These are phyloP conservation scores for Phymanthus crucifer DNA, from an alignment of 92 coral and sea anemone species.

Conservation along the genomic window DNA sequence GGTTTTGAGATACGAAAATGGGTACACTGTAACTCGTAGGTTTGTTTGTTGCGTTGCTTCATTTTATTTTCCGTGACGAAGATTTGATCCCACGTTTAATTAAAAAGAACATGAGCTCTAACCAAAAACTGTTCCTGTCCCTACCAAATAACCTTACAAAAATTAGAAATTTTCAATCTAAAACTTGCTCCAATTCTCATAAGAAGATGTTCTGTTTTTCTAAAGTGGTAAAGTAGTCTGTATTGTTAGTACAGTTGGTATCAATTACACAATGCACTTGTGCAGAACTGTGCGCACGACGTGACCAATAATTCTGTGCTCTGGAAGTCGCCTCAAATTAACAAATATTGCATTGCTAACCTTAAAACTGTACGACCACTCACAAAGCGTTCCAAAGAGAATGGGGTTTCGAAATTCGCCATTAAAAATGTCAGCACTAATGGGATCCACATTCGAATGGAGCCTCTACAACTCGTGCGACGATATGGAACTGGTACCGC, in stretches of 20 bases:
- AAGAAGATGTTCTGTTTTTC: background rate
- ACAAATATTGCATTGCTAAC: background rate
- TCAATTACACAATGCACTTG: conserved; percentile 7
- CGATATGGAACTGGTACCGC: background rate
- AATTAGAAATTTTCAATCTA: background rate
- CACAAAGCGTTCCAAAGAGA: background rate
- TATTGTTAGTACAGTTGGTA: background rate
- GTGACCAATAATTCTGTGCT: background rate
- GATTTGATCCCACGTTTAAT: background rate
- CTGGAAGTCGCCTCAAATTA: background rate
- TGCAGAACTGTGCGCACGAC: background rate
- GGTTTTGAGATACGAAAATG: background rate
- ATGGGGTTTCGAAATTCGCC: background rate
- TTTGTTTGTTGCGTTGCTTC: background rate
- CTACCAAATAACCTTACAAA: background rate
- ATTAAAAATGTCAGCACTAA: background rate
- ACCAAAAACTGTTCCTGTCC: background rate
- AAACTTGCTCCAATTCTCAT: background rate
- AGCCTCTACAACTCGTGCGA: background rate
- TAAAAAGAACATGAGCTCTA: background rate
- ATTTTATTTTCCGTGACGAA: background rate
- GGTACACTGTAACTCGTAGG: background rate
- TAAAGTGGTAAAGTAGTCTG: background rate
- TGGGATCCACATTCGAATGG: background rate
- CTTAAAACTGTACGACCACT: background rate